Evolutionary conservation across 92 coral and sea anemone species (phyloP), one percentile per base, ranked within the genome.

Genomic region (Porites rus): DNA sequence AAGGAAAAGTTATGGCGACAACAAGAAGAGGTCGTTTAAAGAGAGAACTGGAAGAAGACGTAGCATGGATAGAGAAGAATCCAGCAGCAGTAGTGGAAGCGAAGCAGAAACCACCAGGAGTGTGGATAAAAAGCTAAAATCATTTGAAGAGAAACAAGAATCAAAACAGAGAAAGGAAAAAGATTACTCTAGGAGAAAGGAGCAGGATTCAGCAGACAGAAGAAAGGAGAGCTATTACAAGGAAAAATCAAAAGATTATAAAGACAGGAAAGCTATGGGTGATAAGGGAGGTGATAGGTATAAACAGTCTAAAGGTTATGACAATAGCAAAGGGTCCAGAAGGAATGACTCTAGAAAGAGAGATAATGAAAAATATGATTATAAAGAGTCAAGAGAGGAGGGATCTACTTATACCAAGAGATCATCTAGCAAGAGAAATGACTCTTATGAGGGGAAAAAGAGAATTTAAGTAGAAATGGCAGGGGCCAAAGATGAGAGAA

Each of bases 271-370:
- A 46, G 65, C 25, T 56, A 54, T 2, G 31, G 17, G 7, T 14
- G 88, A 88, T 5, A 53, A 68, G 43, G 70, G 65, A 63, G 77
- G 75, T 6, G 83, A 62, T 13, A 77, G 58, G 69, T 61, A 88
- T 24, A 84, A 43, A 64, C 50, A 65, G 59, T 71, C 71, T 51
- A 72, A 54, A 66, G 83, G 7, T 62, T 65, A 54, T 4, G 72
- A 85, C n/a, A 74, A 69, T 28, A 66, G 31, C 52, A 69, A 52
- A 76, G 69, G 77, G 62, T 13, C 65, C 61, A 72, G 68, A 28
- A 59, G 38, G 7, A 81, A 74, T 53, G 72, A 63, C 2, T 83
- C 87, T 46, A 64, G 52, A 24, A 56, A 46, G 24, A 62, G 79
- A 51, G 43, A 73, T 31, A 73, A 50, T 50, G 80, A 74, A 7